Conservation (phyloP, 2,888 invertebrate species). For the Caenorhabditis imperialis region DNA sequence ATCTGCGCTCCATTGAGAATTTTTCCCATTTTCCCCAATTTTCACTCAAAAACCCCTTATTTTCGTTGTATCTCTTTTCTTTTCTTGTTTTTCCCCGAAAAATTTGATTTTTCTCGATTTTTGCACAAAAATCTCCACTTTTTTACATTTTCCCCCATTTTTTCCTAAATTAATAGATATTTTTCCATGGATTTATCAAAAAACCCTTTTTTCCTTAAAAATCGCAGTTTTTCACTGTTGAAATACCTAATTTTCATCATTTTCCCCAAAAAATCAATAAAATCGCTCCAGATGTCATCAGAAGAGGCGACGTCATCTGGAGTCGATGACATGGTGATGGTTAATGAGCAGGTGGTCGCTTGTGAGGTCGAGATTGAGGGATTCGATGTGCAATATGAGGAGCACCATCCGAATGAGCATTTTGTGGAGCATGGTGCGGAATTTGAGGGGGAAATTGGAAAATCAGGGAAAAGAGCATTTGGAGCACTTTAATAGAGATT, state of each 20-base stretch:
- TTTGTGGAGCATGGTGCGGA: no score
- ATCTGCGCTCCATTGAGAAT: background rate
- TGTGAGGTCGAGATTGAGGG: constrained; percentile 51
- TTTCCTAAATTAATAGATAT: no score
- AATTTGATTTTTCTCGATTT: background rate
- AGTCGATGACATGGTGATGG: constrained; percentile 20
- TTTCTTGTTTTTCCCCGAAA: background rate
- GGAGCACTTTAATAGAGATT: no score
- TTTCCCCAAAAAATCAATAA: background rate
- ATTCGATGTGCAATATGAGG: constrained; percentile 12
- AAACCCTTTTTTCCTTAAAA: no score
- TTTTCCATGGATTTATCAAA: no score
- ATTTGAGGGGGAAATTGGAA: no score
- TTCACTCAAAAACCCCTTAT: background rate
- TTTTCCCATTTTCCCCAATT: background rate
- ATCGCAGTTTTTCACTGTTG: no score
- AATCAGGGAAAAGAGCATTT: no score
- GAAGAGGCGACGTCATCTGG: background rate
- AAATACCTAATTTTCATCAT: no score
- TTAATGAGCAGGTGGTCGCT: constrained; percentile 42
- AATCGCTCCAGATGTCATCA: constrained; percentile 19
- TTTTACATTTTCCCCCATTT: constrained; percentile 4
- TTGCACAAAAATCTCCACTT: no score
- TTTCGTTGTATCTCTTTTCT: background rate
- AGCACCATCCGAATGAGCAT: background rate